These are phyloP conservation scores for Cranoglanis bouderius DNA, from an alignment of 2,113 vertebrate genomes.

Conservation along the genomic window DNA sequence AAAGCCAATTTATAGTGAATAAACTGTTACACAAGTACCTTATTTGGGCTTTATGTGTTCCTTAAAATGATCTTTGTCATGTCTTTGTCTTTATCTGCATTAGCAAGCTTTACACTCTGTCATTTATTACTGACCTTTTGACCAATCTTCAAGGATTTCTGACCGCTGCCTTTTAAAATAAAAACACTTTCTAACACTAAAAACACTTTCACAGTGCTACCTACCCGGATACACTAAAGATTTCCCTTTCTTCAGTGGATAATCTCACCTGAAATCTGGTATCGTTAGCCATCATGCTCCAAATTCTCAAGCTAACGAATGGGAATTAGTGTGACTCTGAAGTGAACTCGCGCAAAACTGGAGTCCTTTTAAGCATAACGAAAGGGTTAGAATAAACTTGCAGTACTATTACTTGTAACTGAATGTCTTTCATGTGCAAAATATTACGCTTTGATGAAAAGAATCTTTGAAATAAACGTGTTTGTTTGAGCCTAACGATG, in stretches of 20 bases:
- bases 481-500: not conserved
- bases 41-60: not conserved
- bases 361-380: not conserved
- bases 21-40: not conserved
- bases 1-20: not conserved
- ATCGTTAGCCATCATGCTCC: not conserved
- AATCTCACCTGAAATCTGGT: not conserved
- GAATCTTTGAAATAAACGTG: conserved; percentile 1
- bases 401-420: not conserved
- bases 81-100: not conserved
- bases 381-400: not conserved
- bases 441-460: not conserved
- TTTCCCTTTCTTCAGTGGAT: not conserved
- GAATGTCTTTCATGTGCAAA: conserved; percentile 1
- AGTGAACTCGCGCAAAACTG: not conserved
- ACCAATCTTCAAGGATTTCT: not conserved
- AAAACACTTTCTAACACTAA: no score
- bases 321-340: not conserved
- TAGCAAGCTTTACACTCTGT: not conserved
- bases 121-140: no score
- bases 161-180: not conserved
- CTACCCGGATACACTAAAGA: not conserved
- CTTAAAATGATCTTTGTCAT: not conserved
- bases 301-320: not conserved
- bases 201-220: no score